These are phyloP conservation scores for Lithobius niger DNA, from an alignment of 1,140 invertebrate genomes.

Conservation along the genomic window DNA sequence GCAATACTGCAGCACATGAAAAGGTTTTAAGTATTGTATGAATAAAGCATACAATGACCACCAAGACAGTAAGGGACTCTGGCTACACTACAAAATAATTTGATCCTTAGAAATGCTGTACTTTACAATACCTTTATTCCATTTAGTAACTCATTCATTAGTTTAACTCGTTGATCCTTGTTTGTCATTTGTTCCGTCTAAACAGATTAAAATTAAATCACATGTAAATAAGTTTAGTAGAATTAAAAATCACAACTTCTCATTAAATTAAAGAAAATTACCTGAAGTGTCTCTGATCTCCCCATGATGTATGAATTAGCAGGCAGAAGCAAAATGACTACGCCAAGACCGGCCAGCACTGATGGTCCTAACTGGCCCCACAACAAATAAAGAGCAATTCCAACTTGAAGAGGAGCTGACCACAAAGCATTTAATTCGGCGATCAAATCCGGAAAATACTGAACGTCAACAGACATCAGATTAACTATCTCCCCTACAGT, in stretches of 20 bases:
- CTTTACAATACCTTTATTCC: slow-evolving; percentile 32
- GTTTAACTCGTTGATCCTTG: slow-evolving; percentile 34
- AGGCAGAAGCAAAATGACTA: slow-evolving; percentile 85
- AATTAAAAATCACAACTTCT: slow-evolving; percentile 6
- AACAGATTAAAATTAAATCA: slow-evolving; percentile 20
- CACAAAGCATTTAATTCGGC: slow-evolving; percentile 91
- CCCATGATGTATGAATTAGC: slow-evolving; percentile 78
- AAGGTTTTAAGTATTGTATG: no score
- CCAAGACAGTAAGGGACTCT: no score
- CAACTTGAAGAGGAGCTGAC: slow-evolving; percentile 89
- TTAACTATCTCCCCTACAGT: slow-evolving; percentile 88
- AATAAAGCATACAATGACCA: no score
- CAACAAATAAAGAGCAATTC: slow-evolving; percentile 71
- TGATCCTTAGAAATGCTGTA: background rate
- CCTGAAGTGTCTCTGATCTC: slow-evolving; percentile 45
- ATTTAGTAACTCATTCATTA: slow-evolving; percentile 33
- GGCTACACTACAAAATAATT: no score
- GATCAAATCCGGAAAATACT: slow-evolving; percentile 72
- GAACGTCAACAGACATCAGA: slow-evolving; percentile 78
- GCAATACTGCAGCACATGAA: no score
- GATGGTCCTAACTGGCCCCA: slow-evolving; percentile 69
- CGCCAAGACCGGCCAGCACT: slow-evolving; percentile 73
- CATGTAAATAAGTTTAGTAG: slow-evolving; percentile 16
- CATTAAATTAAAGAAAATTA: no score
- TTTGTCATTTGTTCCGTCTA: slow-evolving; percentile 21